Percentiles rank a stretch among this genome's conserved stretches.
These are phyloP conservation scores for Bovichtus diacanthus DNA, from an alignment of 2,797 vertebrate species.

Conservation along the genomic window DNA sequence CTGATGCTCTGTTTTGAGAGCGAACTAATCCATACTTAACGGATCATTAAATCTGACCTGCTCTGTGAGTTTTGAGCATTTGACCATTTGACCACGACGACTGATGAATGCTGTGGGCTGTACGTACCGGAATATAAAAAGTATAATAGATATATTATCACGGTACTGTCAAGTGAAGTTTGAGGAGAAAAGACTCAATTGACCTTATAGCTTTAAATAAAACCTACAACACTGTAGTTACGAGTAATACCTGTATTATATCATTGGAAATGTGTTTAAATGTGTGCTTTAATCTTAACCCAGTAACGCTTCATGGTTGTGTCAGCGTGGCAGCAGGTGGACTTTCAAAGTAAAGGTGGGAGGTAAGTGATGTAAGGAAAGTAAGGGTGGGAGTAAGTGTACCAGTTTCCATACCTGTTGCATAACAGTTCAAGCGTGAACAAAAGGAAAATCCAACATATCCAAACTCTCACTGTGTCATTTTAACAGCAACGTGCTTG, in stretches of 20 bases:
- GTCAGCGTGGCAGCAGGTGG: constrained; percentile 9
- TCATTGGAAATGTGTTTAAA: constrained; percentile 24
- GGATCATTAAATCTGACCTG: constrained; percentile 1
- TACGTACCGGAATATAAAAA: not conserved
- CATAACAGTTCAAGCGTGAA: constrained; percentile 16
- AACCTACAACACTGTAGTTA: not conserved
- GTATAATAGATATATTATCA: not conserved
- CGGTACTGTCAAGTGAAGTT: not conserved
- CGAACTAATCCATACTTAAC: constrained; percentile 22
- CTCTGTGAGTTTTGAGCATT: not conserved
- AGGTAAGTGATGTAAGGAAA: no score
- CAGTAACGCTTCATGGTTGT: constrained; percentile 25
- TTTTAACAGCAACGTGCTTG: not conserved
- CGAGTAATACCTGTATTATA: not conserved
- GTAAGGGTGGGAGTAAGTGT: constrained; percentile 23
- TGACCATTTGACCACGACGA: not conserved
- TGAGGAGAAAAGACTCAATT: not conserved
- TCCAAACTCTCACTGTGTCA: not conserved
- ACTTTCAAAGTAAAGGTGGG: no score
- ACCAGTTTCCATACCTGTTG: constrained; percentile 35
- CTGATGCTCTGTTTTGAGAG: not conserved
- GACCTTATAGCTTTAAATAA: not conserved
- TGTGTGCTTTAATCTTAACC: constrained; percentile 18
- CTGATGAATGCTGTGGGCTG: not conserved
- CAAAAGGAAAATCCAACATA: not conserved